These are phyloP conservation scores for Sardina pilchardus DNA, from an alignment of 2,113 vertebrate species.

Conservation along the genomic window DNA sequence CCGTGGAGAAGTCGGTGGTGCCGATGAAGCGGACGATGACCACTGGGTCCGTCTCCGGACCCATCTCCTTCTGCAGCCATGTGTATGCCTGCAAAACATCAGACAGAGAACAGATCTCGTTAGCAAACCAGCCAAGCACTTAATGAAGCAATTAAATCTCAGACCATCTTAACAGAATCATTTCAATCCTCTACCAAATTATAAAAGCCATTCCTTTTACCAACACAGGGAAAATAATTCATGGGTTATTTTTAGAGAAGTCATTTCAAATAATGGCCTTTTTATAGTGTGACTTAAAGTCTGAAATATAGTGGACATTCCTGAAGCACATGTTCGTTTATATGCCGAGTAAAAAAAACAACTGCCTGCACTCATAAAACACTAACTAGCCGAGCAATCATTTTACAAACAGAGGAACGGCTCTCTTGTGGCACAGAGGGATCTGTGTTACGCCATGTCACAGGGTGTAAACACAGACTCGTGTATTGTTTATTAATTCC, in stretches of 20 bases:
- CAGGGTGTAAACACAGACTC: background rate
- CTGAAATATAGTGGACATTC: background rate
- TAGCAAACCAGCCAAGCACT: background rate
- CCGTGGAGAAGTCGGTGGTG: slow-evolving; percentile 84
- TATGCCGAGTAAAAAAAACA: background rate
- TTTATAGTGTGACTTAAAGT: background rate
- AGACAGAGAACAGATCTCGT: slow-evolving; percentile 32
- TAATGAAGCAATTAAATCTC: background rate
- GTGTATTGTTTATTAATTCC: background rate
- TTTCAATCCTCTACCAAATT: background rate
- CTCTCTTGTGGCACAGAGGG: background rate
- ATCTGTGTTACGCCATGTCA: background rate
- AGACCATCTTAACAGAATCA: background rate
- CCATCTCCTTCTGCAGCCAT: slow-evolving; percentile 93
- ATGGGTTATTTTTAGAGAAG: background rate
- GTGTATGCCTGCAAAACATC: slow-evolving; percentile 84
- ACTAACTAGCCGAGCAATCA: background rate
- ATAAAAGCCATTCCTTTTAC: background rate
- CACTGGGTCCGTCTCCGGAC: slow-evolving; percentile 92
- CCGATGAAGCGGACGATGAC: slow-evolving; percentile 92
- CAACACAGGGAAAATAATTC: background rate
- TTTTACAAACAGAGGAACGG: background rate
- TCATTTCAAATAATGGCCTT: background rate
- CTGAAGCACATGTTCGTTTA: background rate
- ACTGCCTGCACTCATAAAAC: background rate